These are phyloP conservation scores for Penaeus monodon DNA, from an alignment of 2,888 invertebrate genomes.

Conservation along the genomic window DNA sequence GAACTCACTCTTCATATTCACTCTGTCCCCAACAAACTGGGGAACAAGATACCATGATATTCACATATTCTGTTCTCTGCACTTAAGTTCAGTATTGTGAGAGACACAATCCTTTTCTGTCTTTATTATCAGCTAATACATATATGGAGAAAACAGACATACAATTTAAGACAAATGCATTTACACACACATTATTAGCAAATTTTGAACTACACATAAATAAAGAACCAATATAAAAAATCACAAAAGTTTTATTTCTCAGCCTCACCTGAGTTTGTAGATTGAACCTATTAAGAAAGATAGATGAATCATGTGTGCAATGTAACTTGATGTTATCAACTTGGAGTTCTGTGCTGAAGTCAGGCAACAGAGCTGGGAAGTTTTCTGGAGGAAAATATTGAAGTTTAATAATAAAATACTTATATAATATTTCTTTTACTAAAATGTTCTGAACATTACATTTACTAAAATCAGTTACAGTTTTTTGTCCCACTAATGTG, in stretches of 20 bases:
- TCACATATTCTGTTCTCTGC: background rate
- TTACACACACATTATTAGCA: too few species aligned
- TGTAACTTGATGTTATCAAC: constrained; percentile 49
- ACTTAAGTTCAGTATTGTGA: background rate
- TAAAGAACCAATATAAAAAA: too few species aligned
- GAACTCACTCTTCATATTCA: constrained; percentile 60
- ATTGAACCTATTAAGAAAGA: constrained; percentile 47
- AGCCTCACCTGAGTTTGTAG: constrained; percentile 54
- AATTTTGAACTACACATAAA: too few species aligned
- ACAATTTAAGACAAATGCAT: too few species aligned
- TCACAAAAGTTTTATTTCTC: too few species aligned
- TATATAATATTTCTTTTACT: background rate
- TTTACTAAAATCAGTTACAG: too few species aligned
- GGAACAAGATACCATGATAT: background rate
- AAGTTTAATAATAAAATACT: background rate
- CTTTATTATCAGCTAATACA: too few species aligned
- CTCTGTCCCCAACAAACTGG: constrained; percentile 59
- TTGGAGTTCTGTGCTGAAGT: constrained; percentile 59
- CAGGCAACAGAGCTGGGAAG: constrained; percentile 53
- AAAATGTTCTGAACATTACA: too few species aligned
- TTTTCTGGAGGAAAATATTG: constrained; percentile 43
- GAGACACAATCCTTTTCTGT: too few species aligned
- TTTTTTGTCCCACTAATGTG: too few species aligned
- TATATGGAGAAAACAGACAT: too few species aligned
- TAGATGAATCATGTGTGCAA: constrained; percentile 46